Evolutionary conservation across 2,113 vertebrate genomes (phyloP).

Genomic region (Atractosteus spatula): DNA sequence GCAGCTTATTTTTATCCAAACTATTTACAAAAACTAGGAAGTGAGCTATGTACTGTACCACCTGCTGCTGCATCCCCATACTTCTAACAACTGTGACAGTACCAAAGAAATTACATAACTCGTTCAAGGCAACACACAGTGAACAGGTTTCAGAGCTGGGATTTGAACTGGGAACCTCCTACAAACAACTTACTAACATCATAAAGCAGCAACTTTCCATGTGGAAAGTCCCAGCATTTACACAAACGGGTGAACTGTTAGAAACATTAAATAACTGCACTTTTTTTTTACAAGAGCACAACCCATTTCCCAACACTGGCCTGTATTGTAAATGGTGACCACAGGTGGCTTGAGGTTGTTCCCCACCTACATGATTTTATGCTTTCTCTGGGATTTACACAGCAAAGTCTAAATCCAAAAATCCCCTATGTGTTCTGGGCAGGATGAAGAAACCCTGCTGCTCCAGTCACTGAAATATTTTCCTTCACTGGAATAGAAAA

Average conservation of each 20-base stretch:
- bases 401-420: conserved; percentile 4
- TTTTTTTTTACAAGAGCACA: neutral
- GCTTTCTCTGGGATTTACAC: conserved; percentile 24
- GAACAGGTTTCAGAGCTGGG: too few species aligned
- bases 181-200: neutral
- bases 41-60: too few species aligned
- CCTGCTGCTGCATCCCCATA: too few species aligned
- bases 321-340: conserved; percentile 25
- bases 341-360: conserved; percentile 20
- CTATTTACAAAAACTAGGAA: too few species aligned
- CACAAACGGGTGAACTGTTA: conserved; percentile 30
- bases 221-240: conserved; percentile 6
- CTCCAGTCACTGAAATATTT: neutral
- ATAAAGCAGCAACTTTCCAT: neutral
- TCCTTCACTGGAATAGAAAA: neutral
- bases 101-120: too few species aligned
- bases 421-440: neutral
- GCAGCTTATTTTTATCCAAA: too few species aligned
- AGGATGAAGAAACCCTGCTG: neutral
- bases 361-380: conserved; percentile 3
- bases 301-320: conserved; percentile 5
- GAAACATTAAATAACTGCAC: neutral
- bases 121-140: too few species aligned
- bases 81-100: too few species aligned
- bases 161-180: too few species aligned